These are phyloP conservation scores for Hippocampus barbouri DNA, from an alignment of 2,113 vertebrate genomes.

Conservation along the genomic window DNA sequence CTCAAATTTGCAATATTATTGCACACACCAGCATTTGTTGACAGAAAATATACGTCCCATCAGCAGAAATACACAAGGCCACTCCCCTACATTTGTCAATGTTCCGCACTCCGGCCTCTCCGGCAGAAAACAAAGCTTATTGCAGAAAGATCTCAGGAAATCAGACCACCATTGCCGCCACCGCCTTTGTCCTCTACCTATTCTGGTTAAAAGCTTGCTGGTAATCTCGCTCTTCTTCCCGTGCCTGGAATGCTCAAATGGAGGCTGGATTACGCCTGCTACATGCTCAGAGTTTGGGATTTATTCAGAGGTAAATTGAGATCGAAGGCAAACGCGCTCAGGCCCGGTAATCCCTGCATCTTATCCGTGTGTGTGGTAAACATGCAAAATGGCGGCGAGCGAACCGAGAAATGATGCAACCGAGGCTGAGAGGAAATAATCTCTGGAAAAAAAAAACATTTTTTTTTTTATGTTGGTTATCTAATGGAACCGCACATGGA, in stretches of 20 bases:
- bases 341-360: conserved; percentile 75
- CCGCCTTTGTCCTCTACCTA: conserved; percentile 49
- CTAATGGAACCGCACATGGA: not conserved
- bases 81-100: conserved; percentile 11
- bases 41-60: conserved; percentile 70
- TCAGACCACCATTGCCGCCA: conserved; percentile 48
- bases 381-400: conserved; percentile 23
- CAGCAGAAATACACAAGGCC: conserved; percentile 65
- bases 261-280: conserved; percentile 73
- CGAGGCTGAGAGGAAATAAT: not conserved
- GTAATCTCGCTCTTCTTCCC: conserved; percentile 65
- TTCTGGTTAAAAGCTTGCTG: conserved; percentile 53
- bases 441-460: not conserved
- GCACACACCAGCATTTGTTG: conserved; percentile 64
- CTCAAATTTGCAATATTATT: conserved; percentile 60
- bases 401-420: not conserved
- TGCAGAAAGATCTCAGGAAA: conserved; percentile 67
- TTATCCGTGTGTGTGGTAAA: conserved; percentile 35
- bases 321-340: conserved; percentile 81
- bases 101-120: conserved; percentile 40
- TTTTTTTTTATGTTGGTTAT: not conserved
- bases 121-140: conserved; percentile 66
- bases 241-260: conserved; percentile 70
- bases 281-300: conserved; percentile 76
- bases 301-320: conserved; percentile 83